Evolutionary conservation across 2,797 vertebrate species (phyloP), one percentile per base, ranked within the genome.

Genomic region (Florisuga fusca): DNA sequence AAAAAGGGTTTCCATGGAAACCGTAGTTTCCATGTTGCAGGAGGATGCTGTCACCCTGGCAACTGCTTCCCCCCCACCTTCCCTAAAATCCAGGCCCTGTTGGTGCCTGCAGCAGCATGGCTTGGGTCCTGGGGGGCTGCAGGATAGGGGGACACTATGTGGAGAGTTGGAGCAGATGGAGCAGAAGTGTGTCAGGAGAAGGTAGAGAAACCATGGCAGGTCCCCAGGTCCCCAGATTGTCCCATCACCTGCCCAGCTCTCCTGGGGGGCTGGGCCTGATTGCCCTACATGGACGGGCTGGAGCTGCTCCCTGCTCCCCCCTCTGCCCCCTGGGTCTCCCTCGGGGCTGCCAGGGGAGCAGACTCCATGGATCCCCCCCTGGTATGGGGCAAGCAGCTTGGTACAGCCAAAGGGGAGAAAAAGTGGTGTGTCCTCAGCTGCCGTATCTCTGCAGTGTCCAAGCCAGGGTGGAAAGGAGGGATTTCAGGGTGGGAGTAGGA

Each of bases 1-100:
- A 98, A 97, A 97, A 93, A 74, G 88, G 84, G 97, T 98, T 97
- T 90, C 97, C 97, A 98, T 98, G 96, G 98, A 97, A 97, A 98
- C 97, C 2, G 19, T 94, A 84, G 94, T 94, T 97, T 97, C 96
- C 97, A 97, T 97, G 93, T 96, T 98, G 91, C 88, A 92, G 95
- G 94, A 97, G 95, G 95, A 98, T 98, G 95, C 96, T 90, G 97
- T 98, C 80, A n/a, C 97, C 97, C 96, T 50, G 62, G 98, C 96
- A 98, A 98, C 98, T 94, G 92, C 96, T 90, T 41, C 31, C 13
- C 2, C 20, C 46, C 20, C 19, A 22, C 0, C 23, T 13, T 18
- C 19, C 38, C 17, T 51, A 54, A 38, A 54, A 61, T 22, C 50
- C 25, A n/a, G 75, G 43, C n/a, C 82, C 69, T 79, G 51, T 15